Conservation (phyloP, 2,888 invertebrate genomes). For the Diogma glabrata region DNA sequence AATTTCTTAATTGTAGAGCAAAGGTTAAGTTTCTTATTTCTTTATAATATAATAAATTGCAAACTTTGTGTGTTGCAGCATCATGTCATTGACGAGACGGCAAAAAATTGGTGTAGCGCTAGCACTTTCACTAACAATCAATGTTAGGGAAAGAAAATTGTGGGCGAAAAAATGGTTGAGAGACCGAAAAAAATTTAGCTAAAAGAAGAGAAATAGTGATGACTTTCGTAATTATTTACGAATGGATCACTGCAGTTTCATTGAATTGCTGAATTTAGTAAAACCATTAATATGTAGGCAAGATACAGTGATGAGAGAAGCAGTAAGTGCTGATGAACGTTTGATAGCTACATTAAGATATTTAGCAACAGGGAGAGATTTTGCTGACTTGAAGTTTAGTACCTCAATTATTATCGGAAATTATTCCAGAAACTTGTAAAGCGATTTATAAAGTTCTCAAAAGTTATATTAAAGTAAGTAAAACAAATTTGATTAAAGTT, state of each 20-base stretch:
- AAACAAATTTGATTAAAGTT: background rate
- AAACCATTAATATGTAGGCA: background rate
- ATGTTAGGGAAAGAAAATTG: background rate
- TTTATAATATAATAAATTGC: no score
- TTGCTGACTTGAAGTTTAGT: background rate
- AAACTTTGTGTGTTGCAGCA: no score
- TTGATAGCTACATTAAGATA: background rate
- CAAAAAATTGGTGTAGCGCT: no score
- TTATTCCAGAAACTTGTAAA: background rate
- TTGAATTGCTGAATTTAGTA: background rate
- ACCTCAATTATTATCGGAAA: background rate
- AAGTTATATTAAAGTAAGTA: background rate
- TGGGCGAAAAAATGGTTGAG: background rate
- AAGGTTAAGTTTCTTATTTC: no score
- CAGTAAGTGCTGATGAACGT: background rate
- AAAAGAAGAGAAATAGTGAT: background rate
- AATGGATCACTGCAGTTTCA: background rate
- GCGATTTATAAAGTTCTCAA: conserved; percentile 1
- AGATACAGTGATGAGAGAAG: background rate
- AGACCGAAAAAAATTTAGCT: background rate
- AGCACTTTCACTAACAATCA: conserved; percentile 1
- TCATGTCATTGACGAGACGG: no score
- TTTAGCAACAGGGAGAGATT: background rate
- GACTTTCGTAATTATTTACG: background rate
- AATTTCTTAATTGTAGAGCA: no score